phyloP scores from a whole-genome alignment of 2,888 invertebrate species.

The Hylaea fasciaria region DNA sequence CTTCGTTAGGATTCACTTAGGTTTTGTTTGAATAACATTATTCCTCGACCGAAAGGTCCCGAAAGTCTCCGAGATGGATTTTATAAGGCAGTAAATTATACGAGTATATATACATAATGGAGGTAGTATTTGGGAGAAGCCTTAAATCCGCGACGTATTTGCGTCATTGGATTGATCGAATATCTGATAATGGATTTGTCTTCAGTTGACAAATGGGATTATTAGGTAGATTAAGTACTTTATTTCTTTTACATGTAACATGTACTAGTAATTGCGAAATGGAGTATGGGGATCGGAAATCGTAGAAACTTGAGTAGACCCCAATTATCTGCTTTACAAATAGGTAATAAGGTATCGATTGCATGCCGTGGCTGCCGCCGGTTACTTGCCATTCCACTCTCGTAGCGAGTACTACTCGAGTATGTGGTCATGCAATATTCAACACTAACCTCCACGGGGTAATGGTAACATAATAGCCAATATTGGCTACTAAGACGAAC shows the following conservation, averaged over 20 bases:
- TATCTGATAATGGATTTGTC: slow-evolving; percentile 35
- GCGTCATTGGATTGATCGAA: slow-evolving; percentile 34
- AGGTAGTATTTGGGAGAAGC: slow-evolving; percentile 20
- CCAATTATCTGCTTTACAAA: slow-evolving; percentile 11
- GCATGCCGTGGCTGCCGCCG: slow-evolving; percentile 13
- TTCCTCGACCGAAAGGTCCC: slow-evolving; percentile 3
- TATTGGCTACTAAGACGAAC: slow-evolving; percentile 11
- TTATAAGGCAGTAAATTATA: slow-evolving; percentile 16
- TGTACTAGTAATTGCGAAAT: too few species aligned
- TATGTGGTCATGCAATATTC: slow-evolving; percentile 42
- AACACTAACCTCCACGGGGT: slow-evolving; percentile 32
- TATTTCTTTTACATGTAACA: not conserved
- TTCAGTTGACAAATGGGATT: slow-evolving; percentile 26
- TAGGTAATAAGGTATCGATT: slow-evolving; percentile 36
- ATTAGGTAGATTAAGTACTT: slow-evolving; percentile 6
- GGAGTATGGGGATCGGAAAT: too few species aligned
- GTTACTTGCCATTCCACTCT: slow-evolving; percentile 38
- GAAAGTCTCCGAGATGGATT: slow-evolving; percentile 4
- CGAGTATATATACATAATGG: slow-evolving; percentile 2
- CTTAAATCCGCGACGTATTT: slow-evolving; percentile 30
- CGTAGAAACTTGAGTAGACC: not conserved
- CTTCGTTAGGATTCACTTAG: slow-evolving; percentile 16
- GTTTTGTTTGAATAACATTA: slow-evolving; percentile 14
- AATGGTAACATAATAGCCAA: slow-evolving; percentile 31
- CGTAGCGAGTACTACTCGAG: slow-evolving; percentile 28